phyloP scores from a whole-genome alignment of 2,797 vertebrate species.

The Sebastes vulpes region DNA sequence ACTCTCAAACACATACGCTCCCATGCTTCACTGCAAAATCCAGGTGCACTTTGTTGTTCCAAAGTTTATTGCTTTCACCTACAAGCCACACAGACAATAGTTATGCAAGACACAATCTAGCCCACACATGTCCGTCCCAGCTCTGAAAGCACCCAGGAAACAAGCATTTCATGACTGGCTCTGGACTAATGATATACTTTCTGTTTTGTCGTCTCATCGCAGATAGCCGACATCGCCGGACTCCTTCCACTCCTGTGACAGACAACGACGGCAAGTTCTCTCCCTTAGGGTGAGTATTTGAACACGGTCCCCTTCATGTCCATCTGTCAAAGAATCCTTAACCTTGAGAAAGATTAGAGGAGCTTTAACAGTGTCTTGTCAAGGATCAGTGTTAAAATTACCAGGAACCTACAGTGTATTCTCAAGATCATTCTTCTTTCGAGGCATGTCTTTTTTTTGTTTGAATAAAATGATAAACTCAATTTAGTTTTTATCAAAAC shows the following conservation, averaged over 20 bases:
- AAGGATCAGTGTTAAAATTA: conserved; percentile 41
- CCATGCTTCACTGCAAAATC: conserved; percentile 58
- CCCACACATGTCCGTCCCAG: conserved; percentile 67
- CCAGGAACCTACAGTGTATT: conserved; percentile 5
- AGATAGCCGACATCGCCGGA: conserved; percentile 76
- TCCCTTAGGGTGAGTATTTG: conserved; percentile 79
- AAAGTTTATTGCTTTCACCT: conserved; percentile 76
- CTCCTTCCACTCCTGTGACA: conserved; percentile 65
- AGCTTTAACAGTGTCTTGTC: conserved; percentile 28
- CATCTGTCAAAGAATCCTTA: conserved; percentile 44
- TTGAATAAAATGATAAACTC: conserved; percentile 10
- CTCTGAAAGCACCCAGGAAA: conserved; percentile 13
- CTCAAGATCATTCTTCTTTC: conserved; percentile 12
- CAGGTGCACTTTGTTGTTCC: conserved; percentile 83
- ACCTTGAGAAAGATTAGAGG: conserved; percentile 51
- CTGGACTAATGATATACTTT: conserved; percentile 55
- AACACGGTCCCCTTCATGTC: conserved; percentile 57
- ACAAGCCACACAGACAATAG: conserved; percentile 67
- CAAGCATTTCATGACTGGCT: conserved; percentile 1
- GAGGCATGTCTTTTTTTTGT: background rate
- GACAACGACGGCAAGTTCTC: conserved; percentile 74
- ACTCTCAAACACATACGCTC: conserved; percentile 15
- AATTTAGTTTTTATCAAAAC: conserved; percentile 2
- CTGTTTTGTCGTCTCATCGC: conserved; percentile 47
- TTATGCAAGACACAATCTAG: conserved; percentile 66